Evolutionary conservation across 2,888 invertebrate species (phyloP).

Genomic region (Metallyticus violacea): DNA sequence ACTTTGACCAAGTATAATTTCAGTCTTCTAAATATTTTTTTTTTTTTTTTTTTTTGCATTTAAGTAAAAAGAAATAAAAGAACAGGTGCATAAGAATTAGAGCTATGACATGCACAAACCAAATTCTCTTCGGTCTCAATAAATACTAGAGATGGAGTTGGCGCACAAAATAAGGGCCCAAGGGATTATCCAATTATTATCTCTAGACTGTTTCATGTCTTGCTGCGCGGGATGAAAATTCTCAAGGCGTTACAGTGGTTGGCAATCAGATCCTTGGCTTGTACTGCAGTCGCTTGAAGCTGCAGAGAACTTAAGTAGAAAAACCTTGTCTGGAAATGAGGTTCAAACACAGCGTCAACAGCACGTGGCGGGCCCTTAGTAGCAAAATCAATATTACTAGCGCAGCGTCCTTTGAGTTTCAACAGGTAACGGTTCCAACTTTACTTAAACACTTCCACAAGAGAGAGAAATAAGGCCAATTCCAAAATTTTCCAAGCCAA

Average conservation of each 20-base stretch:
- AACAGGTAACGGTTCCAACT: neutral
- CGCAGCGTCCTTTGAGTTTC: neutral
- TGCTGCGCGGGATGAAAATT: no score
- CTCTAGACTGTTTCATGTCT: neutral
- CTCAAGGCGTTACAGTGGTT: no score
- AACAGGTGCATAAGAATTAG: no score
- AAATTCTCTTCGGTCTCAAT: no score
- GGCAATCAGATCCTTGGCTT: neutral
- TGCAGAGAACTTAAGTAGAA: neutral
- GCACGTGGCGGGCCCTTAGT: neutral
- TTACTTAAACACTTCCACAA: neutral
- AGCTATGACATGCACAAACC: no score
- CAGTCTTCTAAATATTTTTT: no score
- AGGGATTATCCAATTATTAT: neutral
- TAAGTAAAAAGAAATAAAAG: no score
- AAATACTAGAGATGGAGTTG: neutral
- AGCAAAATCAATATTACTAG: neutral
- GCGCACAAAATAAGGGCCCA: neutral
- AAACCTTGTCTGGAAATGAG: neutral
- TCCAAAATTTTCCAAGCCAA: neutral
- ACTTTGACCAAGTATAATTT: no score
- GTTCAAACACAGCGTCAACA: neutral
- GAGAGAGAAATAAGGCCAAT: neutral
- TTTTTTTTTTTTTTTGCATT: no score
- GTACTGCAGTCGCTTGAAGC: neutral